Evolutionary conservation across 2,113 vertebrate genomes (phyloP).

Genomic region (Misgurnus mizolepis): DNA sequence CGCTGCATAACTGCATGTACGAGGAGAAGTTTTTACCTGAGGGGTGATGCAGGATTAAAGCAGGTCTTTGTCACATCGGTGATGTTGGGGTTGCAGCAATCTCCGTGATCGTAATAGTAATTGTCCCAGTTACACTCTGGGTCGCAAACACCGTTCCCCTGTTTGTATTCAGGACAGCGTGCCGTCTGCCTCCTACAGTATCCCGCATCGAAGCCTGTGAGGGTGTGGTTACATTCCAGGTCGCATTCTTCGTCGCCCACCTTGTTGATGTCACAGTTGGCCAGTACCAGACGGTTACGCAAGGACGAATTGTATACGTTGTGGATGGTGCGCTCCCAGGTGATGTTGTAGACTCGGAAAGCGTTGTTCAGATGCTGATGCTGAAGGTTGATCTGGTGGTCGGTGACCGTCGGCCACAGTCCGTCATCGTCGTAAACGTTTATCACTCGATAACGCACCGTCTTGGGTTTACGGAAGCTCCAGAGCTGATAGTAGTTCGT

Average conservation of each 20-base stretch:
- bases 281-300: slow-evolving; percentile 87
- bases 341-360: slow-evolving; percentile 91
- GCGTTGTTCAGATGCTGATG: slow-evolving; percentile 90
- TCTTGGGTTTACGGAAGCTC: slow-evolving; percentile 84
- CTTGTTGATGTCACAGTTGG: slow-evolving; percentile 96
- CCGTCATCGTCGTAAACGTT: slow-evolving; percentile 84
- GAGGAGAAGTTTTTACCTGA: slow-evolving; percentile 81
- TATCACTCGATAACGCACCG: slow-evolving; percentile 89
- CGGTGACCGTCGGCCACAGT: slow-evolving; percentile 85
- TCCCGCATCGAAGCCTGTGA: slow-evolving; percentile 90
- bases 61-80: slow-evolving; percentile 97
- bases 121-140: slow-evolving; percentile 93
- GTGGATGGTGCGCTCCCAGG: slow-evolving; percentile 91
- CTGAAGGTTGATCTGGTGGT: slow-evolving; percentile 92
- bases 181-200: slow-evolving; percentile 83
- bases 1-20: neutral
- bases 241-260: slow-evolving; percentile 89
- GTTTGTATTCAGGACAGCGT: slow-evolving; percentile 79
- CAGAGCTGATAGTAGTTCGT: slow-evolving; percentile 89
- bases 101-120: slow-evolving; percentile 89
- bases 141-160: slow-evolving; percentile 90
- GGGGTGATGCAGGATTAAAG: slow-evolving; percentile 89
- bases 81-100: slow-evolving; percentile 93
- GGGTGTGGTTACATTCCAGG: slow-evolving; percentile 92
- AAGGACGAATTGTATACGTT: slow-evolving; percentile 90